Conservation (phyloP, 2,113 vertebrate genomes). For the Cyanistes caeruleus region DNA sequence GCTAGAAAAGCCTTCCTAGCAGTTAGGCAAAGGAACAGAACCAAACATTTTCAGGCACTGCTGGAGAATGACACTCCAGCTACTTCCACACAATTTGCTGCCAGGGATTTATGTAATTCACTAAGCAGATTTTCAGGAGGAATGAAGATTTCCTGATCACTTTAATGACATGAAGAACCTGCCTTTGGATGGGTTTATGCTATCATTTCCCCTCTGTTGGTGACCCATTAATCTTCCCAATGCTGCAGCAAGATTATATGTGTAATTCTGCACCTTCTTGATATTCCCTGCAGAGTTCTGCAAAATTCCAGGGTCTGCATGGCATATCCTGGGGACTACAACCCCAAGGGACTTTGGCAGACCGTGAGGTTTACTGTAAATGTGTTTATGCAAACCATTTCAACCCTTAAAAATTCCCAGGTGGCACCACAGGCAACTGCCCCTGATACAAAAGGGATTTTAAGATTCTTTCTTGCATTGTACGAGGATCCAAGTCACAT, state of each 20-base stretch:
- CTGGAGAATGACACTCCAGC: background rate
- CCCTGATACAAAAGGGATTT: background rate
- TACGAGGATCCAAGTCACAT: background rate
- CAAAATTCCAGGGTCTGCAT: background rate
- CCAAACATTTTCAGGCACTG: background rate
- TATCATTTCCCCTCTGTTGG: background rate
- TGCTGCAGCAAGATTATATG: accelerated
- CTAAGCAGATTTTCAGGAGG: background rate
- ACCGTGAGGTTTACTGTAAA: background rate
- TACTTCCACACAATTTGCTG: background rate
- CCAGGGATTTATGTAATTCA: background rate
- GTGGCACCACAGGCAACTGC: background rate
- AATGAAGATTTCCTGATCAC: background rate
- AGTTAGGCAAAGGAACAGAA: accelerated
- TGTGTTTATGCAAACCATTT: background rate
- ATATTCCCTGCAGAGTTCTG: background rate
- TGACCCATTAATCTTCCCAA: background rate
- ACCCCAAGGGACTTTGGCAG: background rate
- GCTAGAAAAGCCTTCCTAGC: background rate
- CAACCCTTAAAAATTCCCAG: background rate
- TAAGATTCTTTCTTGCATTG: background rate
- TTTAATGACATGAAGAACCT: background rate
- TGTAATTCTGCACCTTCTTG: background rate
- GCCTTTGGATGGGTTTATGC: background rate
- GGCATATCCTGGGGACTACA: background rate